Evolutionary conservation across 2,888 invertebrate species (phyloP), one percentile per base, ranked within the genome.

Genomic region (Apamea anceps): DNA sequence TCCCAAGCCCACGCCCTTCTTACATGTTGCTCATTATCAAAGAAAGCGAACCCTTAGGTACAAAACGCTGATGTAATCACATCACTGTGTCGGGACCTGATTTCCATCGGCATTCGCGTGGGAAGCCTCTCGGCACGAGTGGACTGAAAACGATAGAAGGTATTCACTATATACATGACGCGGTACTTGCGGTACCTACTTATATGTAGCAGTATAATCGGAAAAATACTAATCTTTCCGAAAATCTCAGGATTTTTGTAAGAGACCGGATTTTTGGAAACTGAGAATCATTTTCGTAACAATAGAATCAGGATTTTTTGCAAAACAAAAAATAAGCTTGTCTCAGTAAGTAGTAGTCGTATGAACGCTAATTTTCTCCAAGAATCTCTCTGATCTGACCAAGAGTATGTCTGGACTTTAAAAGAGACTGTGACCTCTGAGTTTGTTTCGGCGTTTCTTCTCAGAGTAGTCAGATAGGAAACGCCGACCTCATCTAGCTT

Each of bases 61-160:
- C 51, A 73, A 77, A 81, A 77, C 42, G 74, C 76, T 86, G 83
- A 88, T 84, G 82, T 84, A 88, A 88, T 90, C 81, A 80, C 79
- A 79, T 80, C 77, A 81, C 18, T n/a, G 25, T 54, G 71, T 67
- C 65, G n/a, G 21, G 37, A 28, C 32, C 78, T 70, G 75, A 87
- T 89, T 84, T 78, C 66, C 84, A 86, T 88, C 45, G 68, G 32
- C 66, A 71, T 65, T 63, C 15, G 76, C 75, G 88, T 86, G 79
- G 81, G 84, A 67, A 21, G 76, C 8, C 72, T 66, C 78, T 84
- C 75, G 68, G 75, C 70, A 28, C 37, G 13, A 87, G 72, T 80
- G 65, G 75, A 80, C 75, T 85, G 72, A 48, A 84, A 71, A 48
- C 63, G 71, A n/a, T 74, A 15, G 13, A 42, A 51, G 42, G 51